phyloP scores from a whole-genome alignment of 2,797 vertebrate species.

The Tadarida brasiliensis region DNA sequence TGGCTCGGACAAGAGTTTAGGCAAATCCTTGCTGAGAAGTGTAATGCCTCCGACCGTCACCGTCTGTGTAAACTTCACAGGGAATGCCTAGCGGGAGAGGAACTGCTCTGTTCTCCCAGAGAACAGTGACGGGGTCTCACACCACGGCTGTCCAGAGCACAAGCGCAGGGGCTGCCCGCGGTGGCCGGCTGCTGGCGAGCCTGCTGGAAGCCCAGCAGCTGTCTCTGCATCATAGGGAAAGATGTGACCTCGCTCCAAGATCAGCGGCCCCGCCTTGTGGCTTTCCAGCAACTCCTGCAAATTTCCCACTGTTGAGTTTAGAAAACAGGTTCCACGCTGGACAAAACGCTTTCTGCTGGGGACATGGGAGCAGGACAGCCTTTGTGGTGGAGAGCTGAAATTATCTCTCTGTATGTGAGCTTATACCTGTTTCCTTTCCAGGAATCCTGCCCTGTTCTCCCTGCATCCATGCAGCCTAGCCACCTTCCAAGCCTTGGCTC shows the following conservation, averaged over 20 bases:
- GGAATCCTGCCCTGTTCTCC: background rate
- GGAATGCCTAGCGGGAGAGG: conserved; percentile 78
- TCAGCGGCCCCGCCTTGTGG: background rate
- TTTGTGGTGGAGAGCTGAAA: background rate
- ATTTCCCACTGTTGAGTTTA: background rate
- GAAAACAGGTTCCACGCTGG: background rate
- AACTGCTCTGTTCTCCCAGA: conserved; percentile 68
- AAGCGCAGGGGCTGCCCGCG: background rate
- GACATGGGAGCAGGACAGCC: background rate
- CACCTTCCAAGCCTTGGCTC: background rate
- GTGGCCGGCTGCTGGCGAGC: rapidly evolving
- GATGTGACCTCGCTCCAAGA: background rate
- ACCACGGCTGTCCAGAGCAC: conserved; percentile 12
- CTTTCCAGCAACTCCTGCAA: background rate
- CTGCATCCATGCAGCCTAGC: background rate
- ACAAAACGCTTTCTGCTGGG: background rate
- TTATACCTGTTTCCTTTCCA: background rate
- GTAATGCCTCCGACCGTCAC: conserved; percentile 65
- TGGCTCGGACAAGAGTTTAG: background rate
- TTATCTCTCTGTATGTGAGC: background rate
- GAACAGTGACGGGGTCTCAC: conserved; percentile 37
- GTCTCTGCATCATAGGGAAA: background rate
- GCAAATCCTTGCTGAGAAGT: conserved; percentile 29
- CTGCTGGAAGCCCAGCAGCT: background rate
- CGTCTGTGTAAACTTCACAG: conserved; percentile 66